Evolutionary conservation across 2,888 invertebrate species (phyloP).

Genomic region (Pristionchus exspectatus): DNA sequence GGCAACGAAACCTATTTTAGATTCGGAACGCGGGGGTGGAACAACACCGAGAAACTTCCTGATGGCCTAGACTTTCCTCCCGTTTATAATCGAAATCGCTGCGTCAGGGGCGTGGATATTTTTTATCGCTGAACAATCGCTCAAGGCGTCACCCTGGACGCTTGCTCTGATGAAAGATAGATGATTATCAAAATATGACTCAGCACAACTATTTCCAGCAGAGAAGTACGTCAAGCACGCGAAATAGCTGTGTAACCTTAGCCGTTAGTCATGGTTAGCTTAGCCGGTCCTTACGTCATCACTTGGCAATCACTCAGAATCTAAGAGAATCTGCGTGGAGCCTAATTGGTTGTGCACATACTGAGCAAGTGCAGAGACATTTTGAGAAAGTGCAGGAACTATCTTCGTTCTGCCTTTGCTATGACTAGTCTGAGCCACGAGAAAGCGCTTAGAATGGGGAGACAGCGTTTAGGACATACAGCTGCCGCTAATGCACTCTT

Average conservation of each 20-base stretch:
- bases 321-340: not conserved
- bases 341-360: not conserved
- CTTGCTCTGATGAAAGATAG: not conserved
- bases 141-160: not conserved
- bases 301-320: not conserved
- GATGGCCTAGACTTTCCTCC: no score
- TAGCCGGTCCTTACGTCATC: not conserved
- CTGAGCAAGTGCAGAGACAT: not conserved
- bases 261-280: not conserved
- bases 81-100: no score
- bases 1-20: not conserved
- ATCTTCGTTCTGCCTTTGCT: not conserved
- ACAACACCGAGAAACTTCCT: no score
- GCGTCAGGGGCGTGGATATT: no score
- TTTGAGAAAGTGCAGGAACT: not conserved
- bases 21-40: no score
- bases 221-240: not conserved
- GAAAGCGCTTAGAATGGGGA: not conserved
- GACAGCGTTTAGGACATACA: not conserved
- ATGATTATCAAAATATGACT: not conserved
- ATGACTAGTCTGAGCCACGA: not conserved
- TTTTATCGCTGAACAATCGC: no score
- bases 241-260: not conserved
- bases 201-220: not conserved
- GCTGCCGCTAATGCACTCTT: not conserved